Conservation (phyloP, 2,888 invertebrate species). For the Helicoverpa assulta region DNA sequence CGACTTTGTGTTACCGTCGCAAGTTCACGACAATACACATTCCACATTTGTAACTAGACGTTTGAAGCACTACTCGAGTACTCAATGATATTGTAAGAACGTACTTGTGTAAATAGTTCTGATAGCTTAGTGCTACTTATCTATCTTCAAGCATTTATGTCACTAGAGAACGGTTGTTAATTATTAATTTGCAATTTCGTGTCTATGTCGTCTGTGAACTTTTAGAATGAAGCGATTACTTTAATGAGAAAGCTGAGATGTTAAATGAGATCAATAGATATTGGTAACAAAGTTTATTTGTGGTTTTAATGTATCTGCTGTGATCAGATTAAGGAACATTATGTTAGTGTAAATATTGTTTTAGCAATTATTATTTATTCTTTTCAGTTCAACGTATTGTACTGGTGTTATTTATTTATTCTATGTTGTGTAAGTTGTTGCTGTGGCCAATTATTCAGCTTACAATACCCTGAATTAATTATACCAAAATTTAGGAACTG, state of each 20-base stretch:
- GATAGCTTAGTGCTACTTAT: conserved; percentile 26
- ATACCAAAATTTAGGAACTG: too few species aligned
- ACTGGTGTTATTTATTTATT: too few species aligned
- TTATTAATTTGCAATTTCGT: conserved; percentile 44
- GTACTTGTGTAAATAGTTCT: conserved; percentile 12
- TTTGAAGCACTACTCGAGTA: conserved; percentile 27
- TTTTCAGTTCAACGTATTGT: conserved; percentile 18
- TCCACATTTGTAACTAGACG: conserved; percentile 32
- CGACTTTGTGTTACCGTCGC: conserved; percentile 50
- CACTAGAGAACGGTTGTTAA: conserved; percentile 20
- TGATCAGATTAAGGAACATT: conserved; percentile 34
- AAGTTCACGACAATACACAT: conserved; percentile 59
- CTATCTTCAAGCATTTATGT: conserved; percentile 16
- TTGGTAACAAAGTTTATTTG: conserved; percentile 19
- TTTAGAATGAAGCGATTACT: conserved; percentile 39
- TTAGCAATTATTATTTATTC: not conserved
- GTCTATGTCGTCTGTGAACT: conserved; percentile 44
- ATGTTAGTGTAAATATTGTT: too few species aligned
- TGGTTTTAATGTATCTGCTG: conserved; percentile 11
- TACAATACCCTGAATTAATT: too few species aligned
- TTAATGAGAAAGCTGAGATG: conserved; percentile 42
- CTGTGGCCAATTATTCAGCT: too few species aligned
- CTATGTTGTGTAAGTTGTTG: too few species aligned
- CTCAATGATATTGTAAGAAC: conserved; percentile 40
- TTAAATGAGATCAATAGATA: conserved; percentile 29